A percentile compares a stretch with the other conserved stretches of the same genome.
Conservation (phyloP, 2,113 vertebrate species). For the Chloropsis cyanopogon region DNA sequence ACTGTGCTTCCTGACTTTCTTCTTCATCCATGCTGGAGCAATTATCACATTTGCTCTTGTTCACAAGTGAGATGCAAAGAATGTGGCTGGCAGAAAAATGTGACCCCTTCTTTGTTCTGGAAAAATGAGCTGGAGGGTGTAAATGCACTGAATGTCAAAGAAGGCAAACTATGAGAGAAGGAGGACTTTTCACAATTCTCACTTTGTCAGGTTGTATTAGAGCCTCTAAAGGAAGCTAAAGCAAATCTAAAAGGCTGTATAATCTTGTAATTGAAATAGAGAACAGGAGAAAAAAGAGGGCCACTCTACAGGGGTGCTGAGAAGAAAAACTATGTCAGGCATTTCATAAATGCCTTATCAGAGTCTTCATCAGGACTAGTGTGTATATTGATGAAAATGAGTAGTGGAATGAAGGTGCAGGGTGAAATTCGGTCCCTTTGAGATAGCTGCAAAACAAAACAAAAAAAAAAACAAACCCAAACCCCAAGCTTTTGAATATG, state of each 20-base stretch:
- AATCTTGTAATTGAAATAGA: conserved; percentile 11
- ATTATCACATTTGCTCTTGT: conserved; percentile 38
- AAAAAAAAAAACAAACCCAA: too few species aligned
- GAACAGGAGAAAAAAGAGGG: background rate
- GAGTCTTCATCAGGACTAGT: background rate
- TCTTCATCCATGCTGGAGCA: background rate
- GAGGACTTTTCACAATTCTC: conserved; percentile 8
- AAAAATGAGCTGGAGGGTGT: conserved; percentile 32
- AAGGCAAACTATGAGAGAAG: background rate
- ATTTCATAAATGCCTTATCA: background rate
- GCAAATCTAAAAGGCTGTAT: conserved; percentile 1
- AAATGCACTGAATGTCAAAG: background rate
- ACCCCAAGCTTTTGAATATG: background rate
- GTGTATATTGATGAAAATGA: background rate
- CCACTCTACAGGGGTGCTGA: background rate
- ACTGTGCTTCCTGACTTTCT: background rate
- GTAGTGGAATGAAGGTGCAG: background rate
- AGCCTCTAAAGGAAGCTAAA: background rate
- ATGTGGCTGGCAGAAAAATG: conserved; percentile 23
- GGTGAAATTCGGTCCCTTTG: background rate
- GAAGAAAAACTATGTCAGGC: background rate
- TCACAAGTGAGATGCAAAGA: conserved; percentile 39
- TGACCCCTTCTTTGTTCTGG: conserved; percentile 38
- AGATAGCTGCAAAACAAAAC: background rate
- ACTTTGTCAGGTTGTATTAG: conserved; percentile 41